Base-by-base conservation (phyloP, 2,113 vertebrate genomes). In the Stercorarius parasiticus region DNA sequence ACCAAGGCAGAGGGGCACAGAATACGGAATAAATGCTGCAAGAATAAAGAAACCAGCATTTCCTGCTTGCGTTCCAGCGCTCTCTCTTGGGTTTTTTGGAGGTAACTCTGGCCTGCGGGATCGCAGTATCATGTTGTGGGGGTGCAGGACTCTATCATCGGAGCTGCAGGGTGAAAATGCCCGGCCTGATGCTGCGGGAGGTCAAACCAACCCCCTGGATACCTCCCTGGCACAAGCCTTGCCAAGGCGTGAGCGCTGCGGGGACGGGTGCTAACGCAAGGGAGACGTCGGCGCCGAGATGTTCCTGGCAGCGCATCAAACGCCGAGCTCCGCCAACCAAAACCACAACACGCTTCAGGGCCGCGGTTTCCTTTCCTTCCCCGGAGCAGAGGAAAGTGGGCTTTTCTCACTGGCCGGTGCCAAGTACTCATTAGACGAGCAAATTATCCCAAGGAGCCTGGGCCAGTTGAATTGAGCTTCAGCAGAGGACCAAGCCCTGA, bases 221-320 rank as follows among this genome's bases (percentile, higher is more conserved):
- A 3, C 7, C 2, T 38, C 78, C 53, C 53, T 36, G 64, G 38
- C n/a, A 21, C 22, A 7, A 49, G 30, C 81, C 30, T 32, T 8
- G n/a, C 52, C 2, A 10, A 61, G n/a, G 26, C 12, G 0, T 3
- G 47, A 61, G 80, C 0, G 9, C 65, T 22, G 66, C 59, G 27
- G 73, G 62, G 56, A 43, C 6, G 17, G 23, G 34, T 15, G 50
- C 38, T 65, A 32, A 34, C 3, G 4, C n/a, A 9, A 58, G 19
- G 40, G 52, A 74, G 40, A 49, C 34, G 2, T 38, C 5, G 3
- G 62, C 4, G 23, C 72, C 6, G 17, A 50, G 72, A 67, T 59
- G 81, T 71, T 86, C 73, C 73, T 72, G 91, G 89, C 86, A 81
- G 85, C 9, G 1, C 62, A 40, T 83, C 88, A 53, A n/a, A 87